A percentile compares a stretch with the other conserved stretches of the same genome.
Conservation (phyloP, 2,797 vertebrate genomes). For the Hoplostethus mediterraneus region DNA sequence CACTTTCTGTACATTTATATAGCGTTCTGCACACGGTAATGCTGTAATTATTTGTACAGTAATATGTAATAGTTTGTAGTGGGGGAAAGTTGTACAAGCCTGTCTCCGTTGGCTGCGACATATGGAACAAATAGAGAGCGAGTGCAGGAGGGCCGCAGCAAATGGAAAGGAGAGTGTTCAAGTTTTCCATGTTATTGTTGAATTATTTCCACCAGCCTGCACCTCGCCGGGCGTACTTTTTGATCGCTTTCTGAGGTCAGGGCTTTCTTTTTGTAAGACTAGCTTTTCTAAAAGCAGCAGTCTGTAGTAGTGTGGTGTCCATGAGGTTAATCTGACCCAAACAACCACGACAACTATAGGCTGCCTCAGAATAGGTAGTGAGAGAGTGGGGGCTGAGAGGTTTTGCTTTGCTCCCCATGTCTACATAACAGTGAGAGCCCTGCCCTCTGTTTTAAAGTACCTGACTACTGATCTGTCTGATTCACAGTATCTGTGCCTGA, state of each 20-base stretch:
- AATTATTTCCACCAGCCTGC: not conserved
- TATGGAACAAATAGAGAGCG: not conserved
- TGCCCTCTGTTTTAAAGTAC: not conserved
- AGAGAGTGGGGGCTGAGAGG: too few relatives aligned
- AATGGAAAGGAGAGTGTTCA: not conserved
- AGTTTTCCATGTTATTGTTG: not conserved
- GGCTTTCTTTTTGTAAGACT: not conserved
- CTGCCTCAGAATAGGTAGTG: not conserved
- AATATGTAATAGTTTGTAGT: not conserved
- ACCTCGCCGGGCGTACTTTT: not conserved
- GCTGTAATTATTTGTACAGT: too few relatives aligned
- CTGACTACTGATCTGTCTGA: not conserved
- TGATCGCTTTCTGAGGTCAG: not conserved
- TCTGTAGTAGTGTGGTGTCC: not conserved
- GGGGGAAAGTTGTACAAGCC: not conserved
- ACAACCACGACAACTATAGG: not conserved
- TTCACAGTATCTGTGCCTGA: slow-evolving; percentile 19
- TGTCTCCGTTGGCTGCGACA: not conserved
- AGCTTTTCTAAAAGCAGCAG: not conserved
- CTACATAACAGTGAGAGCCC: not conserved
- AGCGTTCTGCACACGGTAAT: too few relatives aligned
- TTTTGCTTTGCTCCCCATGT: not conserved
- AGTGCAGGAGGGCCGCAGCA: not conserved
- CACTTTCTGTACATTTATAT: too few relatives aligned
- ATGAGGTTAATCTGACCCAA: not conserved